Base-by-base conservation (phyloP, 2,797 vertebrate species). In the Xiphorhynchus erythropygius region DNA sequence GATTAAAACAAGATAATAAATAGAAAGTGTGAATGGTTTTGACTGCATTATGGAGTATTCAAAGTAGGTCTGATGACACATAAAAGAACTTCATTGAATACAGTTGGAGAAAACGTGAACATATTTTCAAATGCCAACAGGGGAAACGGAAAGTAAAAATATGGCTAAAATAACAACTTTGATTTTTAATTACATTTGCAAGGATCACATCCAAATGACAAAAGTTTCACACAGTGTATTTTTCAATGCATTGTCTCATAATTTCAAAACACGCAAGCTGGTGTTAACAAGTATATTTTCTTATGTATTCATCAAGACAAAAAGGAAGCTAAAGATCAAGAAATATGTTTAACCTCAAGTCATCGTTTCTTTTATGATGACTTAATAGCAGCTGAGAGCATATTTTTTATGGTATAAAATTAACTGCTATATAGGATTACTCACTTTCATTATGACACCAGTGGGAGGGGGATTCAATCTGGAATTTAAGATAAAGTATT, bases 391-490 rank as follows among this genome's bases (percentile, higher is more conserved):
- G 9, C 3, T 24, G 18, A 56, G 69, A 69, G 39, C 2, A 8
- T 39, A 18, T n/a, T 49, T 47, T 73, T 60, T 9, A 50, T 74
- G 70, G 19, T 71, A 46, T 74, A 27, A 77, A 87, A 75, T 87
- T 28, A 91, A 14, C 1, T 56, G 18, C 11, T 64, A 13, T 62
- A 9, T 3, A 71, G 73, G 63, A 62, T 64, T 75, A 28, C 4
- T 44, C 11, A 10, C 10, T 85, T 70, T 46, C 11, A 15, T 83
- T 35, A 32, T 42, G 52, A 42, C 18, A 42, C 3, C 60, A 52
- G 5, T 42, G 8, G 9, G 2, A 6, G 2, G 12, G 3, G 2
- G 0, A 3, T 47, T 64, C 46, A 64, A 8, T 46, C 35, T 68
- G 42, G 46, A 78, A 69, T 39, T n/a, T 37, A 71, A n/a, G 52